Evolutionary conservation across 1,140 invertebrate species (phyloP).

Genomic region (Bombus polaris): DNA sequence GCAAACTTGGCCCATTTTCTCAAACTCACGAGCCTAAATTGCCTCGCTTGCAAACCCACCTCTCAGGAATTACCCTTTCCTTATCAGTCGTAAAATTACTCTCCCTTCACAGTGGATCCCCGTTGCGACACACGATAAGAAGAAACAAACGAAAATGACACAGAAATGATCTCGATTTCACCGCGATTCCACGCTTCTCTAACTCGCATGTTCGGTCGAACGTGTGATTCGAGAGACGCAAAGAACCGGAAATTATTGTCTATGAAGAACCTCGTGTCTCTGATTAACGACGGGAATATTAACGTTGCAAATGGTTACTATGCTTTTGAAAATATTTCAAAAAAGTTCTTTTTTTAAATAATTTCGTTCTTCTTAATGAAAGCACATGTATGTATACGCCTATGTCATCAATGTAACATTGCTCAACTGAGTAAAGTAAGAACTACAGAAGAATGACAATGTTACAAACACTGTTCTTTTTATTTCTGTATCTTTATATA

Average conservation of each 20-base stretch:
- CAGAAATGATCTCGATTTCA: neutral
- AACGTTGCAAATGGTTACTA: neutral
- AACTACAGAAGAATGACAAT: no score
- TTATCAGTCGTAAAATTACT: slow-evolving; percentile 31
- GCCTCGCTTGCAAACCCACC: neutral
- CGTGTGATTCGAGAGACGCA: neutral
- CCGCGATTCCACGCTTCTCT: neutral
- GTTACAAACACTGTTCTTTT: no score
- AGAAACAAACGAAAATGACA: slow-evolving; percentile 28
- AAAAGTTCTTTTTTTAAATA: no score
- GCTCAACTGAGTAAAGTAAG: no score
- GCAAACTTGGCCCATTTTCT: neutral
- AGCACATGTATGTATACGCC: no score
- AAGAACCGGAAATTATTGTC: neutral
- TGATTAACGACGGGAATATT: neutral
- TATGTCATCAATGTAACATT: no score
- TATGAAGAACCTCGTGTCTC: neutral
- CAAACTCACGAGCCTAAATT: slow-evolving; percentile 11
- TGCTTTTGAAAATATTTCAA: neutral
- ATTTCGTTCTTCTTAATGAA: no score
- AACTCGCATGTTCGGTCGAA: neutral
- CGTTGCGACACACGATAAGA: slow-evolving; percentile 11
- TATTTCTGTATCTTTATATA: no score
- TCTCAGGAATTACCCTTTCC: neutral
- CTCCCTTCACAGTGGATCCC: neutral